phyloP scores from a whole-genome alignment of 2,113 vertebrate species.

The Tragelaphus scriptus region DNA sequence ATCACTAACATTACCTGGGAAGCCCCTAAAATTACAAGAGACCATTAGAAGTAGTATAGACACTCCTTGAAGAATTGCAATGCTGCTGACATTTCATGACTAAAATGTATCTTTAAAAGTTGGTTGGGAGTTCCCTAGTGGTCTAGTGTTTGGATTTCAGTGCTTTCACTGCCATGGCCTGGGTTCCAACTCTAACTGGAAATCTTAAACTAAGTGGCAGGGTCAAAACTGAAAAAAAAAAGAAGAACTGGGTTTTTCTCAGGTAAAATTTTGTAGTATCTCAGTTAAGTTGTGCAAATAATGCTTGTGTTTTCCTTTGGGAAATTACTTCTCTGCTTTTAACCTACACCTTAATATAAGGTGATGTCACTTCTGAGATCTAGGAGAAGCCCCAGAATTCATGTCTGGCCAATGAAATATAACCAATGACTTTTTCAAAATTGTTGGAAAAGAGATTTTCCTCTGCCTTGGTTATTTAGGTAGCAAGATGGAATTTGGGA shows the following conservation, averaged over 20 bases:
- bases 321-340: background rate
- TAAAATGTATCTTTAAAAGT: background rate
- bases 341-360: background rate
- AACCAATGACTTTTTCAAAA: background rate
- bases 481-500: background rate
- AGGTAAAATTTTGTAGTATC: background rate
- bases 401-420: background rate
- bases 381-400: background rate
- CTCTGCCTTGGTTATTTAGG: background rate
- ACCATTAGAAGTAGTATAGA: background rate
- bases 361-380: background rate
- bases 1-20: background rate
- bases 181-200: background rate
- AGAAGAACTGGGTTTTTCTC: background rate
- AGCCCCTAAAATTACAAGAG: background rate
- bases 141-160: background rate
- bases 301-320: background rate
- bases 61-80: background rate
- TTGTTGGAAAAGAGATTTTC: background rate
- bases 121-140: background rate
- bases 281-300: background rate
- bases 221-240: background rate
- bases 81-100: background rate
- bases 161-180: background rate
- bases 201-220: background rate